phyloP scores from a whole-genome alignment of 2,797 vertebrate species.

The Leptatherina wallacei region DNA sequence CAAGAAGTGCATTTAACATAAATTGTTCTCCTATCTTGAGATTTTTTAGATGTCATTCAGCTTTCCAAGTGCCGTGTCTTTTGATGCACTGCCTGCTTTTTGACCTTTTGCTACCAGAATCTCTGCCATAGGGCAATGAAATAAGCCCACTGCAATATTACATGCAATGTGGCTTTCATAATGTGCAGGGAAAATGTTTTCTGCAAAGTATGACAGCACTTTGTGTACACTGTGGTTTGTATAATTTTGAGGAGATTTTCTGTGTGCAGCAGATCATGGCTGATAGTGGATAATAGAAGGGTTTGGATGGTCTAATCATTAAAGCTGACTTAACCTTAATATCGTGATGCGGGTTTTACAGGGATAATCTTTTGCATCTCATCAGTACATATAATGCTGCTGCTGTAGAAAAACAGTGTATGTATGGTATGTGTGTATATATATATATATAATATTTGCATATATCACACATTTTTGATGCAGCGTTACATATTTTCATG shows the following conservation, averaged over 20 bases:
- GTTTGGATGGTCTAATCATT: slow-evolving; percentile 57
- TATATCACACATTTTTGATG: slow-evolving; percentile 3
- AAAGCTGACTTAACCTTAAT: slow-evolving; percentile 76
- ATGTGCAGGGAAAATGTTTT: slow-evolving; percentile 39
- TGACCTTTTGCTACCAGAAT: slow-evolving; percentile 51
- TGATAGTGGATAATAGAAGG: slow-evolving; percentile 63
- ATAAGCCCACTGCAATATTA: slow-evolving; percentile 45
- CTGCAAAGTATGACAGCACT: slow-evolving; percentile 25
- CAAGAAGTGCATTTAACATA: slow-evolving; percentile 21
- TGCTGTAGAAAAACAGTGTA: not conserved
- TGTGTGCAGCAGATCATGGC: slow-evolving; percentile 56
- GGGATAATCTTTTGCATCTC: slow-evolving; percentile 51
- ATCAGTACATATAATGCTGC: slow-evolving; percentile 38
- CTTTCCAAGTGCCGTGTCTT: slow-evolving; percentile 31
- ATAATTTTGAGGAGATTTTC: slow-evolving; percentile 63
- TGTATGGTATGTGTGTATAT: not conserved
- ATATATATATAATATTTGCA: not conserved
- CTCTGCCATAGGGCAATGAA: slow-evolving; percentile 36
- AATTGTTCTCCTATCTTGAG: slow-evolving; percentile 18
- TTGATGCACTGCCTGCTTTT: slow-evolving; percentile 18
- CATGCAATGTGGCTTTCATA: slow-evolving; percentile 39
- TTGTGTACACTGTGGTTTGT: slow-evolving; percentile 34
- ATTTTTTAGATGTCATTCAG: slow-evolving; percentile 24
- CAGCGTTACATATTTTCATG: slow-evolving; percentile 20
- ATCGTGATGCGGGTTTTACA: slow-evolving; percentile 62